phyloP scores from a whole-genome alignment of 2,797 vertebrate genomes.

The Hapalemur alaotrensis region DNA sequence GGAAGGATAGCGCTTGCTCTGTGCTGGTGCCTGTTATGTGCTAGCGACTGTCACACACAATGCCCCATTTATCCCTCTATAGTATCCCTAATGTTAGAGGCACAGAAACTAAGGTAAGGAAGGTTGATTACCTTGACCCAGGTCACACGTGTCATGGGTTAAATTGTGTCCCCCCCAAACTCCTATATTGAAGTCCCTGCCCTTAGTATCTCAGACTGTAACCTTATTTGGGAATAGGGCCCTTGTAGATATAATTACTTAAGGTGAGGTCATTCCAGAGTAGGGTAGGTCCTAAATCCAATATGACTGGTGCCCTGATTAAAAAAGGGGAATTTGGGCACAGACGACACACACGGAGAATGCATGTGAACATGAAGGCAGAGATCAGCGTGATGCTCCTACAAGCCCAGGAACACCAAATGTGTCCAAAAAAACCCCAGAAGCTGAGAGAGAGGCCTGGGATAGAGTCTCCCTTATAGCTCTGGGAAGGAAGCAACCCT shows the following conservation, averaged over 20 bases:
- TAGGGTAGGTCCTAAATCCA: neutral
- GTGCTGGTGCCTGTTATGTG: neutral
- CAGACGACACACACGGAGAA: accelerated
- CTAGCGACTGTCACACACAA: accelerated
- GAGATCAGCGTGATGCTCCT: neutral
- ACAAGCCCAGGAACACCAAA: neutral
- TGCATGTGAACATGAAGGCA: accelerated
- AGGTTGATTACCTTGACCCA: neutral
- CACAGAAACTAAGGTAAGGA: neutral
- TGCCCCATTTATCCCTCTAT: too few species aligned
- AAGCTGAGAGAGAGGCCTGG: neutral
- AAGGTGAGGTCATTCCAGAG: neutral
- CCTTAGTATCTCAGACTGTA: neutral
- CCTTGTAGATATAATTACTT: neutral
- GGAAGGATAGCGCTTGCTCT: neutral
- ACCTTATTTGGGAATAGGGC: neutral
- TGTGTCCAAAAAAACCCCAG: neutral
- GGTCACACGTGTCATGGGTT: neutral
- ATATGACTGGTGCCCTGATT: neutral
- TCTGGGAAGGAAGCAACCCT: too few species aligned
- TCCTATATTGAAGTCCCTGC: neutral
- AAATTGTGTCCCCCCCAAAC: neutral
- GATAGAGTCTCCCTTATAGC: neutral
- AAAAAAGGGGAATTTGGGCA: neutral
- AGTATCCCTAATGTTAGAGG: neutral